A percentile compares a stretch with the other conserved stretches of the same genome.
Evolutionary conservation across 2,797 vertebrate genomes (phyloP).

Genomic region (Vireo griseus): DNA sequence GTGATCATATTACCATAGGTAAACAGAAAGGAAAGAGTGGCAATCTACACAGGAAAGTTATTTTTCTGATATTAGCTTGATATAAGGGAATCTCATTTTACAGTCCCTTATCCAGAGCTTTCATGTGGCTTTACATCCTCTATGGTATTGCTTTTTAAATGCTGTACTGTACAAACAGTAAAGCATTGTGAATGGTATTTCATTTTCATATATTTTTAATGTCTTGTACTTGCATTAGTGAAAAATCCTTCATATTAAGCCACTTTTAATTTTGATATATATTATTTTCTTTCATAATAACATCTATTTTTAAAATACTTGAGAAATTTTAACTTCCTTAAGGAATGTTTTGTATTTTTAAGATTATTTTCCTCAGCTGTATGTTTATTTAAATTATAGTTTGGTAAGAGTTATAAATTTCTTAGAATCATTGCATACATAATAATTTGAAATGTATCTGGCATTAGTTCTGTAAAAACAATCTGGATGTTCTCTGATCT

Average conservation of each 20-base stretch:
- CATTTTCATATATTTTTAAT: neutral
- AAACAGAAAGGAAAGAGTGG: slow-evolving; percentile 10
- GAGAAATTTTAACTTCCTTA: neutral
- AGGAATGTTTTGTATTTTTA: neutral
- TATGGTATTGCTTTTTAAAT: neutral
- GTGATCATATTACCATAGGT: neutral
- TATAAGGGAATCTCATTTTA: slow-evolving; percentile 18
- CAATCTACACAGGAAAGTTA: neutral
- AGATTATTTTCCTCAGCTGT: neutral
- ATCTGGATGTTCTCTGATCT: slow-evolving; percentile 59
- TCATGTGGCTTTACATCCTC: slow-evolving; percentile 10
- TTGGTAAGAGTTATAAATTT: slow-evolving; percentile 1
- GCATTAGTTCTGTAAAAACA: slow-evolving; percentile 48
- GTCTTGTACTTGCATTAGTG: neutral
- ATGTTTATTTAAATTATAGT: neutral
- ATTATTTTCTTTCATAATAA: neutral
- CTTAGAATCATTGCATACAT: neutral
- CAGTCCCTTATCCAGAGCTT: neutral
- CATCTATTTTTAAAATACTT: neutral
- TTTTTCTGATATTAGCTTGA: slow-evolving; percentile 34
- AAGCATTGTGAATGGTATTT: neutral
- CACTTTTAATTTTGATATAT: neutral
- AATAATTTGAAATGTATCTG: slow-evolving; percentile 31
- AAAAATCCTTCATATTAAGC: neutral
- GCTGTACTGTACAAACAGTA: neutral